Evolutionary conservation across 2,888 invertebrate genomes (phyloP), one percentile per base, ranked within the genome.

Genomic region (Plagiodera versicolora): DNA sequence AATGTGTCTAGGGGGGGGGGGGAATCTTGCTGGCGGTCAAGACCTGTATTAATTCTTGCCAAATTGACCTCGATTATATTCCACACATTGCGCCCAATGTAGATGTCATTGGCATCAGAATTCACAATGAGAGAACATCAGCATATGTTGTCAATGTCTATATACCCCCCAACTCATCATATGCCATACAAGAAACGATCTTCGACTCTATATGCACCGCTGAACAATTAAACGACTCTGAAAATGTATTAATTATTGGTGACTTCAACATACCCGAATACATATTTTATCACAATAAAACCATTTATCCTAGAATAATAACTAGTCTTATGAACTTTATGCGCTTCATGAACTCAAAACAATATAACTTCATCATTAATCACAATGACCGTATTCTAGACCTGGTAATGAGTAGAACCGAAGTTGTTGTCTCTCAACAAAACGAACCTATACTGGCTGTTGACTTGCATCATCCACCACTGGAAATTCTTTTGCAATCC

Each of bases 301-400:
- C n/a, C n/a, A n/a, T n/a, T n/a, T n/a, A n/a, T n/a, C n/a, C n/a
- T n/a, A n/a, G n/a, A n/a, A n/a, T n/a, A n/a, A n/a, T n/a, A n/a
- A n/a, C n/a, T n/a, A n/a, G n/a, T n/a, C n/a, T n/a, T n/a, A n/a
- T n/a, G n/a, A n/a, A n/a, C n/a, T n/a, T n/a, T n/a, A n/a, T n/a
- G n/a, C n/a, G n/a, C n/a, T n/a, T n/a, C n/a, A n/a, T n/a, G n/a
- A n/a, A n/a, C n/a, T n/a, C n/a, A n/a, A n/a, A n/a, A n/a, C n/a
- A n/a, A n/a, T n/a, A n/a, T 32, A 46, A 19, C 11, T 46, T 19
- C 20, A 5, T 18, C 18, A 46, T 11, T 17, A 14, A 39, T 46
- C 18, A 46, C 46, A 46, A 46, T n/a, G 46, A 46, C 46, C 46
- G 46, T 46, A 20, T 46, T 18, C 46, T 20, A 46, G 45, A 45